phyloP scores from a whole-genome alignment of 92 coral and sea anemone species.

The Actinostola sp. region DNA sequence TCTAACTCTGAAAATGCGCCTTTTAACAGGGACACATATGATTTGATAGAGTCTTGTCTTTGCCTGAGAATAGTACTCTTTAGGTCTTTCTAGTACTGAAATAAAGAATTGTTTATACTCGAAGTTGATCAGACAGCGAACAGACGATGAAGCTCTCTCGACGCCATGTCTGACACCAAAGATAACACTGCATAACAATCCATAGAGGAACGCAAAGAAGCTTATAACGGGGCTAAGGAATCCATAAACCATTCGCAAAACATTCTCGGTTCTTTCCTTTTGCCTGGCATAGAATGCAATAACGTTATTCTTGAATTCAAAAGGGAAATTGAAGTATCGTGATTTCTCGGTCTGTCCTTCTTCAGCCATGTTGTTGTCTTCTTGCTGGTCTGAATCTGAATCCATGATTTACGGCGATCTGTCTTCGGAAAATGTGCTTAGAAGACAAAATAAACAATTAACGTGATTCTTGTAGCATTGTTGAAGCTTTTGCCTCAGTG shows the following conservation, averaged over 20 bases:
- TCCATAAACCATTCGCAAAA: slow-evolving; percentile 1
- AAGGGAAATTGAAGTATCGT: slow-evolving; percentile 7
- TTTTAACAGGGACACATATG: slow-evolving; percentile 33
- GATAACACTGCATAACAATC: slow-evolving; percentile 10
- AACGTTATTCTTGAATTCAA: slow-evolving; percentile 13
- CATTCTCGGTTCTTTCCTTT: background rate
- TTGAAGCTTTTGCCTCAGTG: background rate
- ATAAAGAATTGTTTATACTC: slow-evolving; percentile 42
- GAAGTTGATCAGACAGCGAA: slow-evolving; percentile 29
- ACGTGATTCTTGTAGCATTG: background rate
- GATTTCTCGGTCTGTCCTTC: background rate
- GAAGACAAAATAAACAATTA: background rate
- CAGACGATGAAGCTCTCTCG: background rate
- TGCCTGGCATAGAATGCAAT: slow-evolving; percentile 6
- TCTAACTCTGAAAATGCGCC: background rate
- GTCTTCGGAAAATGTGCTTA: background rate
- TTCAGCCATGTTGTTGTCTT: slow-evolving; percentile 7
- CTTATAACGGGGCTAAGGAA: slow-evolving; percentile 11
- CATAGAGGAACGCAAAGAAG: slow-evolving; percentile 21
- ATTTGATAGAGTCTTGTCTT: slow-evolving; percentile 34
- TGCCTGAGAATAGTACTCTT: slow-evolving; percentile 12
- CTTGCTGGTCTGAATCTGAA: background rate
- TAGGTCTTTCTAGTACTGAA: slow-evolving; percentile 8
- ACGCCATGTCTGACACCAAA: slow-evolving; percentile 14
- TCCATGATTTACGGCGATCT: background rate